Conservation (phyloP, 1,140 invertebrate species). For the Formica exsecta region DNA sequence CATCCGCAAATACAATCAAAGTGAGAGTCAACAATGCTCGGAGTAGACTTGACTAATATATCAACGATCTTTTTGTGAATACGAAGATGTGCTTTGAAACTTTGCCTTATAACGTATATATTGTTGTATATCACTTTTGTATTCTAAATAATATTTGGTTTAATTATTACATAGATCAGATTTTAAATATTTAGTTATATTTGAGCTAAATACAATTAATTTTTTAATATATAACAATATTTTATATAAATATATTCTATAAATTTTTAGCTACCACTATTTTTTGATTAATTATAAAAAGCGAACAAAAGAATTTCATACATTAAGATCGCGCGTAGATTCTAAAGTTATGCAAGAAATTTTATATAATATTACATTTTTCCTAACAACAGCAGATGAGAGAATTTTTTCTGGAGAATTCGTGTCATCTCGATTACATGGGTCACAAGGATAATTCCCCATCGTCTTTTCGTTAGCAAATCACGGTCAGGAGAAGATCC, state of each 20-base stretch:
- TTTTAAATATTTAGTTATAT: background rate
- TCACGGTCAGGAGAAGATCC: slow-evolving; percentile 45
- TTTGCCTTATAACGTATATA: background rate
- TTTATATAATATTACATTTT: background rate
- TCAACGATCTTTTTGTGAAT: background rate
- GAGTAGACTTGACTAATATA: slow-evolving; percentile 37
- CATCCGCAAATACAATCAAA: slow-evolving; percentile 59
- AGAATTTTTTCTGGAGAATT: background rate
- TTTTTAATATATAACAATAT: background rate
- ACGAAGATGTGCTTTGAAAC: background rate
- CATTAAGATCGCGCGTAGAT: background rate
- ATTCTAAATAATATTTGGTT: background rate
- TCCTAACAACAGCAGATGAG: background rate
- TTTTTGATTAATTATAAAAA: slow-evolving; percentile 8
- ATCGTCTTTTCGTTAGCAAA: slow-evolving; percentile 35
- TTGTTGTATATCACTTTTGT: background rate
- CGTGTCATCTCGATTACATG: background rate
- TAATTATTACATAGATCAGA: background rate
- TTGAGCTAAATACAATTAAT: background rate
- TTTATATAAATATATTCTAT: background rate
- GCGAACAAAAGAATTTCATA: background rate
- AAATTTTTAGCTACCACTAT: background rate
- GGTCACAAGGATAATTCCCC: slow-evolving; percentile 4
- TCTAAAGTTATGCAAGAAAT: background rate
- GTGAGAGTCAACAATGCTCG: slow-evolving; percentile 57